Evolutionary conservation across 2,797 vertebrate species (phyloP).

Genomic region (Danio aesculapii): DNA sequence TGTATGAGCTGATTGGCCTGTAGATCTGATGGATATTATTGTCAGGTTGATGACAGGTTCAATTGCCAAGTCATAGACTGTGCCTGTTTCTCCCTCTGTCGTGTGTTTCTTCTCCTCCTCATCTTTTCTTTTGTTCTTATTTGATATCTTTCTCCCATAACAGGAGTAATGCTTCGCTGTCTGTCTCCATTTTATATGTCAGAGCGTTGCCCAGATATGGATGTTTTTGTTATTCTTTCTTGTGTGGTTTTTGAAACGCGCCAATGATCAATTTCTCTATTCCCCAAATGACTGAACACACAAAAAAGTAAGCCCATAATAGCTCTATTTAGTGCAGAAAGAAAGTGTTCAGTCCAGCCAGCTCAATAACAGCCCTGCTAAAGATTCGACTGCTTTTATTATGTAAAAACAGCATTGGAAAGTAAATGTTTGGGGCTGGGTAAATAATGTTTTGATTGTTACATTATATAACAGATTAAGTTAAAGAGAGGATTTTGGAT

Average conservation of each 20-base stretch:
- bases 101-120: not conserved
- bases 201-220: slow-evolving; percentile 17
- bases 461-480: slow-evolving; percentile 14
- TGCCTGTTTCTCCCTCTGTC: not conserved
- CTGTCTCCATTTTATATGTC: slow-evolving; percentile 24
- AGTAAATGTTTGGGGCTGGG: slow-evolving; percentile 30
- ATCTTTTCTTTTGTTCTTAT: slow-evolving; percentile 22
- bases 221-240: slow-evolving; percentile 46
- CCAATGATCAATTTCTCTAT: slow-evolving; percentile 50
- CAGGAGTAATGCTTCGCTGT: slow-evolving; percentile 17
- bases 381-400: slow-evolving; percentile 33
- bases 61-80: slow-evolving; percentile 3
- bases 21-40: slow-evolving; percentile 23
- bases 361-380: not conserved
- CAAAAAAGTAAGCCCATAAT: slow-evolving; percentile 26
- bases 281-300: slow-evolving; percentile 49
- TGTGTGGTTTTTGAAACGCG: slow-evolving; percentile 46
- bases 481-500: not conserved
- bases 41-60: slow-evolving; percentile 22
- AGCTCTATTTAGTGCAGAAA: slow-evolving; percentile 19
- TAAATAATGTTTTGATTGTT: slow-evolving; percentile 27
- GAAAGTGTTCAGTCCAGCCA: slow-evolving; percentile 22
- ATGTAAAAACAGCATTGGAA: slow-evolving; percentile 32
- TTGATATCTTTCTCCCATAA: slow-evolving; percentile 29
- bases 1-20: slow-evolving; percentile 10